phyloP scores from a whole-genome alignment of 64 coral and sea anemone species.

The Pocillopora verrucosa region DNA sequence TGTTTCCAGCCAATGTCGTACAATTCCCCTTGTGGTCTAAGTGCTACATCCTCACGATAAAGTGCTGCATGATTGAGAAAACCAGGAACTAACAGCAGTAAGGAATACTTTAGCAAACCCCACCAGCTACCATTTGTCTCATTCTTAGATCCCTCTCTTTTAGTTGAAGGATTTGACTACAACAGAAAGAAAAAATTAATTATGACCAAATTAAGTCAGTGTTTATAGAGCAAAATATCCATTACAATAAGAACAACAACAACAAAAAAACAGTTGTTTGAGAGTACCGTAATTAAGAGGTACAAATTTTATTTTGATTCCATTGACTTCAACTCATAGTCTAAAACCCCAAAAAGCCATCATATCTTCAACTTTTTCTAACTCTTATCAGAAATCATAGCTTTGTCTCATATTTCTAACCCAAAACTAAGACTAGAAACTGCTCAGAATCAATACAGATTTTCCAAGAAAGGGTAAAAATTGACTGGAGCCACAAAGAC shows the following conservation, averaged over 20 bases:
- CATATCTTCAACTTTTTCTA: too few species aligned
- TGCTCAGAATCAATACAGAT: too few species aligned
- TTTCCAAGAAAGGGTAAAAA: too few species aligned
- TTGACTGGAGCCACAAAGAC: neutral
- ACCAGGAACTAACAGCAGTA: constrained; percentile 59
- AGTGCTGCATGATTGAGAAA: constrained; percentile 76
- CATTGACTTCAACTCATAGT: too few species aligned
- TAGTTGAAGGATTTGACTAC: neutral
- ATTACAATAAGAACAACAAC: neutral
- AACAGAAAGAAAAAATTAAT: neutral
- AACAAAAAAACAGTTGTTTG: neutral
- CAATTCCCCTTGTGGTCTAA: constrained; percentile 70
- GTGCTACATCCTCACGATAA: constrained; percentile 31
- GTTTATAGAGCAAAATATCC: neutral
- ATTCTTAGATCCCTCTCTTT: neutral
- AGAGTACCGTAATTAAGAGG: too few species aligned
- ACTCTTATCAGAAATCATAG: too few species aligned
- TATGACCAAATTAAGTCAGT: neutral
- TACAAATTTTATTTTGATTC: too few species aligned
- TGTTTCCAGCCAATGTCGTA: constrained; percentile 85
- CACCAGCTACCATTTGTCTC: neutral
- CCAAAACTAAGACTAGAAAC: too few species aligned
- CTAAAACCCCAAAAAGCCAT: too few species aligned
- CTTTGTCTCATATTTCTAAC: too few species aligned
- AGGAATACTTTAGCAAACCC: constrained; percentile 62